Evolutionary conservation across 2,888 invertebrate genomes (phyloP).

Genomic region (Orthonychiurus folsomi): DNA sequence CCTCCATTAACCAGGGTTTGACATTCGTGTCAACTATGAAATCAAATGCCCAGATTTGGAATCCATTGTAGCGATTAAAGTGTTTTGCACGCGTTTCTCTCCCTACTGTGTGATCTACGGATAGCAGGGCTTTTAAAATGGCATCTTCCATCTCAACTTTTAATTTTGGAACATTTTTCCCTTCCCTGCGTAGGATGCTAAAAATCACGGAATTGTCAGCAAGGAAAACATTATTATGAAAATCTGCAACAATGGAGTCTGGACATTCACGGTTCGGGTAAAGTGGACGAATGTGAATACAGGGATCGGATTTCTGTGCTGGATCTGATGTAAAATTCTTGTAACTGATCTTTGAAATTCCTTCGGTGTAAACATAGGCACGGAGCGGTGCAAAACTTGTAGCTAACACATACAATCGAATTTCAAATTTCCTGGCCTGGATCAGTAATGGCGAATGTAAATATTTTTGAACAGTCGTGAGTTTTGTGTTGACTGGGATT

Average conservation of each 20-base stretch:
- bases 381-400: background rate
- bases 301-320: background rate
- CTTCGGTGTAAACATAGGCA: background rate
- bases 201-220: background rate
- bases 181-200: background rate
- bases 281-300: background rate
- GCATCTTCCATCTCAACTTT: background rate
- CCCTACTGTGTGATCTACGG: background rate
- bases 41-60: background rate
- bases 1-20: background rate
- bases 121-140: background rate
- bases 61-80: background rate
- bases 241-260: background rate
- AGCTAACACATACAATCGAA: background rate
- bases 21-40: background rate
- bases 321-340: background rate
- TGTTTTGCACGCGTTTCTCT: background rate
- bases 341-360: background rate
- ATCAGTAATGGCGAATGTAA: background rate
- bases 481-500: background rate
- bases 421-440: background rate
- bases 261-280: background rate
- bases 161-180: background rate
- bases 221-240: background rate
- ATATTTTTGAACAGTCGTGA: background rate